A percentile compares a stretch with the other conserved stretches of the same genome.
Conservation (phyloP, 2,797 vertebrate species). For the Prunella strophiata region DNA sequence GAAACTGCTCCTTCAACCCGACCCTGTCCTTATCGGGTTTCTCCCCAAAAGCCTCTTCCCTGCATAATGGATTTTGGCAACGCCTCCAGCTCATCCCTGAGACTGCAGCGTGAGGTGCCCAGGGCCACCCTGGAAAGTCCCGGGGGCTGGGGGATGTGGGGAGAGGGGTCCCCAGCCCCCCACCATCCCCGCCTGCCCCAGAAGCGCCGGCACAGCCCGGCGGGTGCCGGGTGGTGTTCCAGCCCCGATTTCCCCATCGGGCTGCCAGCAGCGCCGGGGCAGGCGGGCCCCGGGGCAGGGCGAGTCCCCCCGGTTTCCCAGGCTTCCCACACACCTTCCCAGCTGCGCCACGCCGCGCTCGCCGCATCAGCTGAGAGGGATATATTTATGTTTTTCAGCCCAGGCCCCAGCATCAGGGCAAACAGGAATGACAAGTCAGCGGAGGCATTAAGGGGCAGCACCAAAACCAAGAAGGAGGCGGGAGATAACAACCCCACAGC, state of each 20-base stretch:
- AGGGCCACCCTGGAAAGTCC: not conserved
- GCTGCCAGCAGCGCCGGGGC: not conserved
- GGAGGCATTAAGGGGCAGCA: not conserved
- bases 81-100: rapidly evolving
- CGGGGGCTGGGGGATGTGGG: rapidly evolving
- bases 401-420: not conserved
- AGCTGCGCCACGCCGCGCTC: rapidly evolving
- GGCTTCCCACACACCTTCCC: not conserved
- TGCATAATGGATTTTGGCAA: not conserved
- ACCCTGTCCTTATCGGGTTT: not conserved
- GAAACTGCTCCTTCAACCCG: not conserved
- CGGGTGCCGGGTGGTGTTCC: not conserved
- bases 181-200: not conserved
- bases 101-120: not conserved
- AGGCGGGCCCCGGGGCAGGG: not conserved
- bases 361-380: not conserved
- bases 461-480: not conserved
- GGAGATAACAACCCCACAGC: not conserved
- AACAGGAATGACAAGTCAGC: not conserved
- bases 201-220: rapidly evolving
- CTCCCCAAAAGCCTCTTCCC: not conserved
- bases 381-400: not conserved
- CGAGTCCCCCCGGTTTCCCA: not conserved
- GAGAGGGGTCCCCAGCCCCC: not conserved
- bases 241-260: not conserved